phyloP scores from a whole-genome alignment of 2,888 invertebrate genomes.

The Hirtodrosophila trivittata region DNA sequence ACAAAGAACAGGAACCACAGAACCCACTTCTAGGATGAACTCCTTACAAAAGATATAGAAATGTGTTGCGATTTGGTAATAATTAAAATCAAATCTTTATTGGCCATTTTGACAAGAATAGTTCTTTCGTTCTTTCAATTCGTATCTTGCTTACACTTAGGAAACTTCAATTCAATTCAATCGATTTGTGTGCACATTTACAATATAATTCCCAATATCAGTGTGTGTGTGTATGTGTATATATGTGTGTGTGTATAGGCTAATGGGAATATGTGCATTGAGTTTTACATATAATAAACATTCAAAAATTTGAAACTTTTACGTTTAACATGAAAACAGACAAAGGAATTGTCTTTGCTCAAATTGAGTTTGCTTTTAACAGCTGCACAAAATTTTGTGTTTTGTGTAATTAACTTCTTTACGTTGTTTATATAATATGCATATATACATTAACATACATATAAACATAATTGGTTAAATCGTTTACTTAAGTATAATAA shows the following conservation, averaged over 20 bases:
- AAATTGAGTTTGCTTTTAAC: conserved; percentile 43
- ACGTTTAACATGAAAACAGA: conserved; percentile 51
- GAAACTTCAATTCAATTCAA: conserved; percentile 47
- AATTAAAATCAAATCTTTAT: conserved; percentile 76
- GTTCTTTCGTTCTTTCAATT: conserved; percentile 65
- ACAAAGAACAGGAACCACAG: no score
- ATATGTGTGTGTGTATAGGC: conserved; percentile 22
- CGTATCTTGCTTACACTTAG: conserved; percentile 49
- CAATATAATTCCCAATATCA: conserved; percentile 39
- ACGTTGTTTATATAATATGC: conserved; percentile 3
- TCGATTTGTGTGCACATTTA: conserved; percentile 60
- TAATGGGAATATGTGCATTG: conserved; percentile 38
- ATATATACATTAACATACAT: conserved; percentile 19
- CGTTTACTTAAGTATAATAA: conserved; percentile 51
- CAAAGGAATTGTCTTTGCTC: conserved; percentile 48
- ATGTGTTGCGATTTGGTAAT: no score
- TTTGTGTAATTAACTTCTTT: conserved; percentile 35
- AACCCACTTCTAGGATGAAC: no score
- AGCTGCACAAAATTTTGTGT: conserved; percentile 43
- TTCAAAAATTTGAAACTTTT: conserved; percentile 51
- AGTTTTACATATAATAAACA: conserved; percentile 49
- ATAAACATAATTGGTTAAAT: conserved; percentile 33
- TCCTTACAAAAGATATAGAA: no score
- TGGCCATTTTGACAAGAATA: conserved; percentile 84
- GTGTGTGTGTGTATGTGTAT: conserved; percentile 4